phyloP scores from a whole-genome alignment of 1,140 invertebrate genomes.

The Oscheius sp. region DNA sequence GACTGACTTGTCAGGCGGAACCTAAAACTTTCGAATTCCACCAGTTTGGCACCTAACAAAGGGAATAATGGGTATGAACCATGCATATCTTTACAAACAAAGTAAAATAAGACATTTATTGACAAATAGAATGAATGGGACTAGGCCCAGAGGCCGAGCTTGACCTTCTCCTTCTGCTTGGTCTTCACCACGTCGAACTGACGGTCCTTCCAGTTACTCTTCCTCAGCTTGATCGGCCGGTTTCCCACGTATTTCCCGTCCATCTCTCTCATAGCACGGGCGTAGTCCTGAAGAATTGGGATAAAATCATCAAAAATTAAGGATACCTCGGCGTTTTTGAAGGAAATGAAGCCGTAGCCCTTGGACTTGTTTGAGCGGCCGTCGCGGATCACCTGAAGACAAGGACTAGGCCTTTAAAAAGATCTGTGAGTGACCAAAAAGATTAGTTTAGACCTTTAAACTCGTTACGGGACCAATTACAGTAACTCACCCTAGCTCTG shows the following conservation, averaged over 20 bases:
- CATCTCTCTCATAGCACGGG: constrained; percentile 97
- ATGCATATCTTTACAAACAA: too few species aligned
- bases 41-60: too few species aligned
- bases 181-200: constrained; percentile 88
- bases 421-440: background rate
- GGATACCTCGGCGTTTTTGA: constrained; percentile 81
- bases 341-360: constrained; percentile 97
- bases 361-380: constrained; percentile 96
- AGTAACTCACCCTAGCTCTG: constrained; percentile 72
- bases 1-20: too few species aligned
- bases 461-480: too few species aligned
- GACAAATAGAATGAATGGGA: background rate
- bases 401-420: background rate
- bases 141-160: constrained; percentile 60
- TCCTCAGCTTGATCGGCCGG: constrained; percentile 91
- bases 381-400: constrained; percentile 77
- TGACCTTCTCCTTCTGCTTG: constrained; percentile 83
- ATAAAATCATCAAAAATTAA: constrained; percentile 18
- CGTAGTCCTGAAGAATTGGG: constrained; percentile 75
- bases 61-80: too few species aligned
- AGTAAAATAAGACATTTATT: background rate
- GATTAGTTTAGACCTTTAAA: background rate
- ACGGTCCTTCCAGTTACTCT: constrained; percentile 91
- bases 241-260: constrained; percentile 89
- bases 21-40: too few species aligned